Evolutionary conservation across 2,888 invertebrate genomes (phyloP), one percentile per base, ranked within the genome.

Genomic region (Odontocolon sp.): DNA sequence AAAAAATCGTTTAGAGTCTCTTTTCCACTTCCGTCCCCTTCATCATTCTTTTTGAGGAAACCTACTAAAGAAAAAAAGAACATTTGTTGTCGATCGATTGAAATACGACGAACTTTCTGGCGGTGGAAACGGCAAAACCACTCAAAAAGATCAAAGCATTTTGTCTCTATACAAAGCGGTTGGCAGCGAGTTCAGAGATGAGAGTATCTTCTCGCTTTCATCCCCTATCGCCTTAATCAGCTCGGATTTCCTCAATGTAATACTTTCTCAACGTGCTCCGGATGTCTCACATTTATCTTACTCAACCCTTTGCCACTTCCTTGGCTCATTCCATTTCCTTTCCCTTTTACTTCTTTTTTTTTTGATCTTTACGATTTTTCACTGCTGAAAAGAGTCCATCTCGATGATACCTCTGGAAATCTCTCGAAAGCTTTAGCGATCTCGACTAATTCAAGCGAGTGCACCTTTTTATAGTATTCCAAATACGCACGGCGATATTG

Each of bases 91-190:
- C 47, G 47, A 11, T 26, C 47, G 47, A 23, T 47, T 47, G 47
- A 47, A 21, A 23, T 26, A 23, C 26, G n/a, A 21, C n/a, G 47
- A 4, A 26, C 11, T 11, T 23, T 23, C 3, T 26, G 14, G 11
- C n/a, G 21, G 47, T 26, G 23, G 26, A 47, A 47, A 47, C 23
- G 47, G 11, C 11, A 47, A 50, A 64, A 64, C 33, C 47, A 50
- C 63, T 52, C n/a, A 28, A 52, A 52, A 40, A 28, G 64, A 66
- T 66, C 64, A 52, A 66, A 66, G 52, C 38, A 2, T 52, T 31
- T 14, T 26, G 50, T 28, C 18, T 18, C 8, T n/a, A n/a, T n/a
- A 18, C n/a, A n/a, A n/a, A 8, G 47, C 38, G 8, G 42, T 1
- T 11, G 31, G 16, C 16, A 23, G 42, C 26, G 40, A 16, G 16